Evolutionary conservation across 2,113 vertebrate genomes (phyloP), one percentile per base, ranked within the genome.

Genomic region (Castor canadensis): DNA sequence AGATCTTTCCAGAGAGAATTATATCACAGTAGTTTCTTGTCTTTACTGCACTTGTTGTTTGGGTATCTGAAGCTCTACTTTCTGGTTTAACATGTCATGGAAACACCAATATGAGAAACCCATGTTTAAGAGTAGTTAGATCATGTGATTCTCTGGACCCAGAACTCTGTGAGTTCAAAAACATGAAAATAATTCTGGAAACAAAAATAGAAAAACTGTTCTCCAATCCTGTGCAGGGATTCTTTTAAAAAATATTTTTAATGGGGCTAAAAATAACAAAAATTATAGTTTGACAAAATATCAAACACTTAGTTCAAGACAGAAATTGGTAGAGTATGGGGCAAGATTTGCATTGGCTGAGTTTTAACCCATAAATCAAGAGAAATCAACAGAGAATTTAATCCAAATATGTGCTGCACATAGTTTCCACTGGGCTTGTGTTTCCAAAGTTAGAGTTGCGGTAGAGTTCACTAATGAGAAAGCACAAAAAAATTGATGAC

Each of bases 181-280:
- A 97, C 52, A 43, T 96, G 95, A 97, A n/a, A 97, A 94, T 96
- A 95, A 95, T 90, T 97, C 95, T 97, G 90, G 98, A 96, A 95
- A 95, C 81, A 83, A 90, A 96, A 97, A 80, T 94, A 95, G 73
- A 96, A 89, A 87, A 84, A 43, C 19, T 87, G 62, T n/a, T 62
- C 67, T 92, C 54, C 43, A 85, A 69, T 87, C 52, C 87, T 91
- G 24, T 30, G 5, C 19, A 40, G 17, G 26, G 3, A 26, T 86
- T 77, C 73, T 82, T 20, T 81, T 97, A 79, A 69, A 81, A 67
- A 49, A 64, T 93, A 83, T 84, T 66, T 95, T 89, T 94, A 93
- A 85, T 52, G 81, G 91, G 89, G 9, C 19, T 97, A 95, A 98
- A 97, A 92, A 79, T 75, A 97, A 97, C 45, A 94, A 94, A 90